Percentiles rank a stretch among this genome's conserved stretches.
These are phyloP conservation scores for Paramormyrops hopkinsi DNA, from an alignment of 2,797 vertebrate species.

Conservation along the genomic window DNA sequence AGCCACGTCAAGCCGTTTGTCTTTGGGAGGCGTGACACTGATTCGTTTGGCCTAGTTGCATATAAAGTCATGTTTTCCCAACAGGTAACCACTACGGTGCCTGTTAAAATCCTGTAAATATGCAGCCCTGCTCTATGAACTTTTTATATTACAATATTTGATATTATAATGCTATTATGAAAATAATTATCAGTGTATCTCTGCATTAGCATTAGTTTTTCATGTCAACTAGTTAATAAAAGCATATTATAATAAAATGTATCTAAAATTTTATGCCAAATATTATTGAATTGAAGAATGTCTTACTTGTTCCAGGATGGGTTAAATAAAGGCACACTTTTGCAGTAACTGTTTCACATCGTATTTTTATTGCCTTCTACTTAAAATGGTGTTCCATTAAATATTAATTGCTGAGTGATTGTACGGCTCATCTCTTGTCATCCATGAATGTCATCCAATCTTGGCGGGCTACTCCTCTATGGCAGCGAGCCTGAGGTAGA, in stretches of 20 bases:
- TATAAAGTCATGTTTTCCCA: constrained; percentile 18
- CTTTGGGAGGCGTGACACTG: constrained; percentile 29
- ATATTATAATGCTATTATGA: not conserved
- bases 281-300: not conserved
- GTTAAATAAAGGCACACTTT: not conserved
- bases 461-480: not conserved
- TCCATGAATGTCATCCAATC: not conserved
- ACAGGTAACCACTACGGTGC: not conserved
- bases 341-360: not conserved
- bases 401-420: constrained; percentile 3
- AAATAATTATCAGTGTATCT: not conserved
- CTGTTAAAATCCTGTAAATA: constrained; percentile 6
- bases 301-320: not conserved
- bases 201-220: not conserved
- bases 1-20: constrained; percentile 31
- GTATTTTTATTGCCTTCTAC: not conserved
- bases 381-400: not conserved
- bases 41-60: constrained; percentile 42
- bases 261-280: not conserved
- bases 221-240: not conserved
- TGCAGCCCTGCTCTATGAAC: not conserved
- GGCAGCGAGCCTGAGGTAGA: not conserved
- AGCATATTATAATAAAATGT: not conserved
- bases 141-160: constrained; percentile 1
- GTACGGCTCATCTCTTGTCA: not conserved